Evolutionary conservation across 2,888 invertebrate genomes (phyloP), one percentile per base, ranked within the genome.

Genomic region (Zygaena filipendulae): DNA sequence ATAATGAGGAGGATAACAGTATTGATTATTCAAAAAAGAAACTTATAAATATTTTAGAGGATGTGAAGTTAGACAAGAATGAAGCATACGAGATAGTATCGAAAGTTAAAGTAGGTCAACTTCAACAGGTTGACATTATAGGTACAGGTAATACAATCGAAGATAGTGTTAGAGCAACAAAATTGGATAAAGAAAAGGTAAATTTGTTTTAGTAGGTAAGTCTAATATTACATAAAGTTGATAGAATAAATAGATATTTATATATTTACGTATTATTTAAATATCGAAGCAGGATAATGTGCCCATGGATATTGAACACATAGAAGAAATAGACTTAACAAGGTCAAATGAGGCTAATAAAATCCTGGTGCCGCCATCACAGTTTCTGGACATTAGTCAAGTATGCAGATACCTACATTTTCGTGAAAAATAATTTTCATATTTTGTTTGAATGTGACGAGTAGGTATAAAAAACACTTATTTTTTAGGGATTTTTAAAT

Each of bases 21-120:
- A 42, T 50, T 18, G 56, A 52, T 31, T 69, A 49, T 41, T 56
- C 69, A 2, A 56, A 58, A 12, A 64, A 49, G 25, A 75, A 72
- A 44, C 43, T 75, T 7, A 71, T 79, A 12, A 61, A 71, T 34
- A 68, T 79, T 31, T 41, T 79, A 21, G 61, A 72, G 37, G 66
- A 75, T 38, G 39, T 72, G 2, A 53, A 56, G 25, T 43, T 77
- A 14, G 48, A 62, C 42, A 49, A 47, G 22, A 46, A 42, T 14
- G 55, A 67, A 27, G 49, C 59, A 10, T 47, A 49, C 21, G 48
- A 59, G 23, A 50, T 72, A 13, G 42, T 77, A 11, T 52, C 62
- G 0, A 59, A 57, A 38, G 42, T 67, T 1, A 55, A 66, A 29
- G 45, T 49, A 4, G 48, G 49, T n/a, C 39, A 49, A 11, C 42